phyloP scores from a whole-genome alignment of 2,888 invertebrate genomes.

The Ochropacha duplaris region DNA sequence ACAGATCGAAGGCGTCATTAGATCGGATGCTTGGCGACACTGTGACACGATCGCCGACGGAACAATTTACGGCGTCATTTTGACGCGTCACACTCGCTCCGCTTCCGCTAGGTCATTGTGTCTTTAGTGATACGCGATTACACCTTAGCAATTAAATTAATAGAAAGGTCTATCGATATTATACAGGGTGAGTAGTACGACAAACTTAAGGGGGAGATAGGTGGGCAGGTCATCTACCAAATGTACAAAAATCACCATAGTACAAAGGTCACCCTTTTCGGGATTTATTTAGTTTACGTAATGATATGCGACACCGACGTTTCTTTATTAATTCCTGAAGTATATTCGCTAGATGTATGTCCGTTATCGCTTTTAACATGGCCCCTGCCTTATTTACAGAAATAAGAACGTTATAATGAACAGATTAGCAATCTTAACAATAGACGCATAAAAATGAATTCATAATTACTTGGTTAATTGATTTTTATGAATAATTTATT shows the following conservation, averaged over 20 bases:
- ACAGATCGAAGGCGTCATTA: not conserved
- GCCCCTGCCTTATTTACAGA: not conserved
- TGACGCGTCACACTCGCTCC: not conserved
- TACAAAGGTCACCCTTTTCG: too few species aligned
- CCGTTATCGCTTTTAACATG: not conserved
- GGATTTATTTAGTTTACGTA: too few species aligned
- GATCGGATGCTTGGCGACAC: not conserved
- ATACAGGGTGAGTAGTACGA: too few species aligned
- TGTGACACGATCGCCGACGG: not conserved
- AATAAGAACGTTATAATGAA: not conserved
- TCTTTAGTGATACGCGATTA: not conserved
- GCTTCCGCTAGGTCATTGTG: not conserved
- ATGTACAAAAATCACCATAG: too few species aligned
- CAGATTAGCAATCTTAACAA: not conserved
- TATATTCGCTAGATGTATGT: too few species aligned
- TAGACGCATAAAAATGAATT: slow-evolving; percentile 1
- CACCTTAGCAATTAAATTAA: not conserved
- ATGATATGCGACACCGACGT: not conserved
- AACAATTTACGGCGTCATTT: not conserved
- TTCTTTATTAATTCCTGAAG: not conserved
- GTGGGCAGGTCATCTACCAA: too few species aligned
- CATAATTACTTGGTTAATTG: not conserved
- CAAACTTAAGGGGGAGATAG: too few species aligned
- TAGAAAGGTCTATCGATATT: too few species aligned
- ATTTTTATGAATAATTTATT: not conserved